A percentile compares a stretch with the other conserved stretches of the same genome.
Evolutionary conservation across 2,888 invertebrate genomes (phyloP).

Genomic region (Protodeltote pygarga): DNA sequence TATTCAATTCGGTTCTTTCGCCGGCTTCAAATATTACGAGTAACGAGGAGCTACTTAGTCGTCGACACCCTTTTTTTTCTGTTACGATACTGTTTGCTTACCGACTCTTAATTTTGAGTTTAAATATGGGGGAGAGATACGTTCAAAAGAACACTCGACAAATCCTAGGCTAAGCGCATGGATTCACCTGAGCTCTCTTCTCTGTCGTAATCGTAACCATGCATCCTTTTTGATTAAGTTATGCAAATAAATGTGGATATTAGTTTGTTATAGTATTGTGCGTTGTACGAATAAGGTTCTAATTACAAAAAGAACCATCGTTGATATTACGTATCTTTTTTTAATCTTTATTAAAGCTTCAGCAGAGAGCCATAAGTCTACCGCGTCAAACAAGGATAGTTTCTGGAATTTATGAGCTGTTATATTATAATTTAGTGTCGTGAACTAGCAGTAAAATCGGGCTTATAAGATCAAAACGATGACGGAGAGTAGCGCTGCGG

Average conservation of each 20-base stretch:
- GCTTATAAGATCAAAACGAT: constrained; percentile 81
- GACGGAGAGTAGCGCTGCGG: constrained; percentile 45
- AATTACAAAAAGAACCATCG: no score
- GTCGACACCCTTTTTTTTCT: constrained; percentile 80
- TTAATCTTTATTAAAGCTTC: constrained; percentile 57
- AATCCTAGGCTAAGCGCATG: constrained; percentile 67
- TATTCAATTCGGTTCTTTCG: constrained; percentile 86
- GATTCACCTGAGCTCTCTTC: constrained; percentile 65
- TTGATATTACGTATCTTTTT: no score
- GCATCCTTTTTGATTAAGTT: constrained; percentile 1
- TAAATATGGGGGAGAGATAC: constrained; percentile 80
- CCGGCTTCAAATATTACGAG: constrained; percentile 72
- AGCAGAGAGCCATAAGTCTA: constrained; percentile 69
- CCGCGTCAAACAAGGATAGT: constrained; percentile 78
- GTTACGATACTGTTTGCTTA: constrained; percentile 81
- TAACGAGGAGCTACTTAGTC: constrained; percentile 76
- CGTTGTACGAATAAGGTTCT: not conserved
- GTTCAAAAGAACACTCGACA: constrained; percentile 76
- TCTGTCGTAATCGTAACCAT: not conserved
- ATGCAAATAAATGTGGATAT: constrained; percentile 8
- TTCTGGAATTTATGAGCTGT: constrained; percentile 84
- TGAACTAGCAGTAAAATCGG: constrained; percentile 77
- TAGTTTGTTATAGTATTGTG: constrained; percentile 1
- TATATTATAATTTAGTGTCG: constrained; percentile 86
- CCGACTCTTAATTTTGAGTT: constrained; percentile 82